Percentiles rank a stretch among this genome's conserved stretches.
Conservation (phyloP, 2,888 invertebrate genomes). For the Strigamia transsilvanica region DNA sequence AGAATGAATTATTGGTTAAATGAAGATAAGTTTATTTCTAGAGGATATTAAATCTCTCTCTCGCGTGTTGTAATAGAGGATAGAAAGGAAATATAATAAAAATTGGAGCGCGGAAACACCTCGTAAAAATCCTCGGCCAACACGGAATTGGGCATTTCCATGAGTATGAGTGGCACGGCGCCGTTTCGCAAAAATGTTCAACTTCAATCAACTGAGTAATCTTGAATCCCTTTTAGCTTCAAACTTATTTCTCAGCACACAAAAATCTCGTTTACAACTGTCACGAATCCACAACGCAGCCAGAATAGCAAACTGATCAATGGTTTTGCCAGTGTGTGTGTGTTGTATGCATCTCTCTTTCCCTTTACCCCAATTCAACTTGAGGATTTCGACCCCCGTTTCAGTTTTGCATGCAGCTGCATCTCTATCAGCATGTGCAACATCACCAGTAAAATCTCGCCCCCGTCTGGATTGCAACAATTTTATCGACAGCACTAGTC, state of each 20-base stretch:
- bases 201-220: constrained; percentile 53
- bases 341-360: constrained; percentile 40
- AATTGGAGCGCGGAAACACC: constrained; percentile 39
- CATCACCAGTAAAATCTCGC: constrained; percentile 42
- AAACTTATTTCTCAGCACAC: constrained; percentile 48
- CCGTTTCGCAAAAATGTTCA: constrained; percentile 47
- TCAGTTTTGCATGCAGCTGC: constrained; percentile 49
- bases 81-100: constrained; percentile 33
- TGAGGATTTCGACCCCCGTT: constrained; percentile 37
- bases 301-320: constrained; percentile 43
- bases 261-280: constrained; percentile 53
- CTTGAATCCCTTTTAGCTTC: constrained; percentile 44
- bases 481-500: constrained; percentile 44
- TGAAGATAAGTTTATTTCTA: constrained; percentile 12
- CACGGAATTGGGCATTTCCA: constrained; percentile 33
- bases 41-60: constrained; percentile 30
- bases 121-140: constrained; percentile 43
- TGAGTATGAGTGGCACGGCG: constrained; percentile 27
- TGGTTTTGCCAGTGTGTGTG: background rate
- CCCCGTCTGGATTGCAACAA: constrained; percentile 49
- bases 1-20: constrained; percentile 19
- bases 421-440: constrained; percentile 43
- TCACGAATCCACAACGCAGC: constrained; percentile 51
- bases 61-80: constrained; percentile 33
- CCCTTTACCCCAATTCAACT: background rate